Percentiles rank a stretch among this genome's conserved stretches.
These are phyloP conservation scores for Cetoscarus ocellatus DNA, from an alignment of 2,797 vertebrate species.

Conservation along the genomic window DNA sequence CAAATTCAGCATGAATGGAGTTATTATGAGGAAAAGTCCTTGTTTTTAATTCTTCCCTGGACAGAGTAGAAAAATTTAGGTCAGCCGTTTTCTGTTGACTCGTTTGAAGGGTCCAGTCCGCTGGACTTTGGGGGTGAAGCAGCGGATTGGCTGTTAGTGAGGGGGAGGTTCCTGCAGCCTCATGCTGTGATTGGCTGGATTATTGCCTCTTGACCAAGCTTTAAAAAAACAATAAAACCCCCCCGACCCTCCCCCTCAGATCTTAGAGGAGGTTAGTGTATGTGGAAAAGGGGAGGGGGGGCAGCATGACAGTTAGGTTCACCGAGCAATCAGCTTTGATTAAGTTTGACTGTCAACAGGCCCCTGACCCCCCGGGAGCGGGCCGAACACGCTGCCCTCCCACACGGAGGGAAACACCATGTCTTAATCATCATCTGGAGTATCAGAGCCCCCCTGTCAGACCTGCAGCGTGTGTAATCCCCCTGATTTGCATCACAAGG, in stretches of 20 bases:
- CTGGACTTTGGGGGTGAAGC: constrained; percentile 3
- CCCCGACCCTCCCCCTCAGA: constrained; percentile 11
- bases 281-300: constrained; percentile 14
- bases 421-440: constrained; percentile 43
- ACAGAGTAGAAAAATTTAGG: constrained; percentile 26
- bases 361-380: constrained; percentile 35
- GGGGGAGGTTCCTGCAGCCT: constrained; percentile 24
- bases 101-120: constrained; percentile 53
- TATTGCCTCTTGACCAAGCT: constrained; percentile 56
- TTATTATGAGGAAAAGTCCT: constrained; percentile 1
- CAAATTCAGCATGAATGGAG: neutral
- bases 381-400: constrained; percentile 7
- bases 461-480: constrained; percentile 39
- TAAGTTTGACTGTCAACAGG: constrained; percentile 63
- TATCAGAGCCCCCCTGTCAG: constrained; percentile 7
- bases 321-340: constrained; percentile 70
- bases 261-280: constrained; percentile 22
- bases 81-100: constrained; percentile 44
- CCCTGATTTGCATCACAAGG: constrained; percentile 42
- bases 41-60: constrained; percentile 17
- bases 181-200: constrained; percentile 66
- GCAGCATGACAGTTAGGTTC: constrained; percentile 65
- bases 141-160: constrained; percentile 51
- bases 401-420: neutral
- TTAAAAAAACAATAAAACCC: constrained; percentile 51